phyloP scores from a whole-genome alignment of 2,888 invertebrate genomes.

The Xanthorhoe designata region DNA sequence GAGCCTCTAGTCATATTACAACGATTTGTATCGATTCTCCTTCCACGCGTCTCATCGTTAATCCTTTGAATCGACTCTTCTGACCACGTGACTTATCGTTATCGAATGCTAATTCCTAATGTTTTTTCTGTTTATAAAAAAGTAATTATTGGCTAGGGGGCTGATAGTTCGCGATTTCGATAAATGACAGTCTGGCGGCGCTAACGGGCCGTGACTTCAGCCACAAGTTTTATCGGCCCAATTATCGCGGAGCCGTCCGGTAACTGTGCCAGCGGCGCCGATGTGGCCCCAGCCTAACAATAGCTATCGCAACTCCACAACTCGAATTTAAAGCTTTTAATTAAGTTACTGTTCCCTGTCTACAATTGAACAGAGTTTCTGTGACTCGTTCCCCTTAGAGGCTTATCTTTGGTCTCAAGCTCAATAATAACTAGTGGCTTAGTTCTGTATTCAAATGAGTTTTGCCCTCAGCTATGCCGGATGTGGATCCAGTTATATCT shows the following conservation, averaged over 20 bases:
- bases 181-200: conserved; percentile 28
- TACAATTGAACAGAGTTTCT: conserved; percentile 49
- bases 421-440: conserved; percentile 46
- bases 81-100: no score
- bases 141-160: no score
- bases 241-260: conserved; percentile 53
- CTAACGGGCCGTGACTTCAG: conserved; percentile 40
- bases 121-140: no score
- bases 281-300: conserved; percentile 53
- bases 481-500: conserved; percentile 73
- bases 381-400: conserved; percentile 50
- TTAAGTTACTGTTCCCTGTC: conserved; percentile 52
- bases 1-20: conserved; percentile 1
- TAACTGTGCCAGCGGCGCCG: conserved; percentile 46
- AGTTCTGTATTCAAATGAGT: conserved; percentile 61
- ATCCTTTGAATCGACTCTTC: no score
- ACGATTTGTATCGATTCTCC: no score
- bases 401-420: conserved; percentile 45
- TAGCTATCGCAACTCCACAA: conserved; percentile 50
- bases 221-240: conserved; percentile 57
- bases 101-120: no score
- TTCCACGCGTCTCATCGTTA: no score
- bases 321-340: conserved; percentile 59
- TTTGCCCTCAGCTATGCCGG: conserved; percentile 75
- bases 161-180: conserved; percentile 37